Conservation (phyloP, 2,113 vertebrate species). For the Leuciscus idus region DNA sequence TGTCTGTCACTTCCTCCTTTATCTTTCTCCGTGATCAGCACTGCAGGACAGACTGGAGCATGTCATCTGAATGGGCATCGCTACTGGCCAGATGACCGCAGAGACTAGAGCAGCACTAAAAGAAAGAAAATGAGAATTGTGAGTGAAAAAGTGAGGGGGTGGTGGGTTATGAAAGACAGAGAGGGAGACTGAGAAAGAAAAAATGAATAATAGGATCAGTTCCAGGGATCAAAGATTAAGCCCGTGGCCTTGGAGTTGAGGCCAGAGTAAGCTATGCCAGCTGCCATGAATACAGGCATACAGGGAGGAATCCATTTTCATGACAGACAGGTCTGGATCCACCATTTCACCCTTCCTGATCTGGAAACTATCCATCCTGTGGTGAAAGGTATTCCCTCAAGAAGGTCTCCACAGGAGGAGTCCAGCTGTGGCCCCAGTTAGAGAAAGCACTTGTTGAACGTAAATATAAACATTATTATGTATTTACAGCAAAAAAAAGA, state of each 20-base stretch:
- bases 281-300: slow-evolving; percentile 51
- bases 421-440: slow-evolving; percentile 37
- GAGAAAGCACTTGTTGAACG: slow-evolving; percentile 4
- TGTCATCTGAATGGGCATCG: slow-evolving; percentile 37
- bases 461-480: no score
- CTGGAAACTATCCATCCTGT: slow-evolving; percentile 26
- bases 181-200: neutral
- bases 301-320: slow-evolving; percentile 53
- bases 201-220: slow-evolving; percentile 48
- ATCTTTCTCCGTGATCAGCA: slow-evolving; percentile 11
- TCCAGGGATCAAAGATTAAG: slow-evolving; percentile 59
- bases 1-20: slow-evolving; percentile 17
- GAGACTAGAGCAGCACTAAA: neutral
- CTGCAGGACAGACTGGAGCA: neutral
- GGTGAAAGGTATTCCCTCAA: slow-evolving; percentile 44
- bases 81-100: slow-evolving; percentile 19
- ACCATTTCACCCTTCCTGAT: slow-evolving; percentile 39
- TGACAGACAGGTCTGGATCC: slow-evolving; percentile 43
- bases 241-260: slow-evolving; percentile 54
- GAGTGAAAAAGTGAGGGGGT: slow-evolving; percentile 24
- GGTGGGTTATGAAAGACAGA: slow-evolving; percentile 38
- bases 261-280: slow-evolving; percentile 50
- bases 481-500: no score
- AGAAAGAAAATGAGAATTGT: neutral
- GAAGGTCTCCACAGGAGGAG: slow-evolving; percentile 13